These are phyloP conservation scores for Eolophus roseicapilla DNA, from an alignment of 2,113 vertebrate genomes.

Conservation along the genomic window DNA sequence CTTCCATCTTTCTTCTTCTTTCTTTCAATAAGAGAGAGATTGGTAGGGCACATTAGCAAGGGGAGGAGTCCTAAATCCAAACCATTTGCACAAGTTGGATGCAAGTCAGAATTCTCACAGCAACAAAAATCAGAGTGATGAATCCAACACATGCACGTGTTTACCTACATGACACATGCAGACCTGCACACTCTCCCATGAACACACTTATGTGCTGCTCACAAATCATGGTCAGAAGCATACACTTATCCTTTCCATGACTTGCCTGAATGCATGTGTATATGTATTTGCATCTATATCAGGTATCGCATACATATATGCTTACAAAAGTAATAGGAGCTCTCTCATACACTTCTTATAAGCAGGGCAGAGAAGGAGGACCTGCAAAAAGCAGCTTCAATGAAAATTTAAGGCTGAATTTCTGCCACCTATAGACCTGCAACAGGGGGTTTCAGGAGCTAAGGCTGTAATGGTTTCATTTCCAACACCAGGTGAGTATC, in stretches of 20 bases:
- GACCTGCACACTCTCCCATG: neutral
- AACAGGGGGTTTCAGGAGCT: neutral
- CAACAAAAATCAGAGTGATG: neutral
- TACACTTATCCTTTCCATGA: accelerated
- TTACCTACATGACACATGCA: neutral
- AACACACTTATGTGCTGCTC: neutral
- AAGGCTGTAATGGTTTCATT: neutral
- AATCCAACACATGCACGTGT: accelerated
- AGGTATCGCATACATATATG: neutral
- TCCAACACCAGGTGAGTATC: neutral
- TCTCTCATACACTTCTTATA: accelerated
- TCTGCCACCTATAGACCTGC: neutral
- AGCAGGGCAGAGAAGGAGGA: neutral
- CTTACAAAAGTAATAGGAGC: neutral
- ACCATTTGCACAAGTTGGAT: neutral
- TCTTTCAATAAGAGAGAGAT: neutral
- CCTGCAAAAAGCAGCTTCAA: neutral
- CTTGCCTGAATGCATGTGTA: neutral
- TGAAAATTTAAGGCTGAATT: neutral
- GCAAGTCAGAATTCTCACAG: neutral
- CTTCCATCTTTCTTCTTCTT: slow-evolving; percentile 30
- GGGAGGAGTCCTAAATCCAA: neutral
- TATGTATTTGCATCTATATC: neutral
- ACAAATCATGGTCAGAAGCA: neutral
- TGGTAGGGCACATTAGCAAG: neutral